phyloP scores from a whole-genome alignment of 2,797 vertebrate species.

The Premnoplex brunnescens region DNA sequence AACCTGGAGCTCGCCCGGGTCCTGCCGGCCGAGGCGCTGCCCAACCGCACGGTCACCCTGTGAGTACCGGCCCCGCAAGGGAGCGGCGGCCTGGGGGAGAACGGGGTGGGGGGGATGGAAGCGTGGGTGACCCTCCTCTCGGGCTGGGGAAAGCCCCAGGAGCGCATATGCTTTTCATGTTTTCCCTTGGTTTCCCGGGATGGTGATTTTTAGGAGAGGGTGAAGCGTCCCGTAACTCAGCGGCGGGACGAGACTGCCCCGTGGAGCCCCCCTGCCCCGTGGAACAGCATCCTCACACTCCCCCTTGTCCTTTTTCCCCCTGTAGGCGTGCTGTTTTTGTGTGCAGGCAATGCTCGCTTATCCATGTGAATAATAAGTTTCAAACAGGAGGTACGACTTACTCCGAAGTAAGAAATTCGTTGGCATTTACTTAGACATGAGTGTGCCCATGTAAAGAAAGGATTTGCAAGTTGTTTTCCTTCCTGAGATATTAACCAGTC shows the following conservation, averaged over 20 bases:
- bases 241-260: neutral
- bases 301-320: neutral
- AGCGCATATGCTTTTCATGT: neutral
- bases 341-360: neutral
- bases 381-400: conserved; percentile 13
- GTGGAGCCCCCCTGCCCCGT: too few relatives aligned
- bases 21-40: conserved; percentile 82
- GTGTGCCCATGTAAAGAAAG: neutral
- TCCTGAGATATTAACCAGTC: neutral
- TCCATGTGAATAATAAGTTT: conserved; percentile 21
- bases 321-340: neutral
- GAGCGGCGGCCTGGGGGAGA: neutral
- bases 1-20: conserved; percentile 89
- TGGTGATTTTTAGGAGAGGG: neutral
- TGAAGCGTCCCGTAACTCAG: neutral
- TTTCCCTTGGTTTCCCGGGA: neutral
- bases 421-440: neutral
- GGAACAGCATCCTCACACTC: neutral
- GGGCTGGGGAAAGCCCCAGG: neutral
- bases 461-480: neutral
- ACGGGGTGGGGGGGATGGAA: neutral
- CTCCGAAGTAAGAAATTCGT: neutral
- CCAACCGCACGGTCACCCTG: conserved; percentile 92
- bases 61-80: conserved; percentile 79
- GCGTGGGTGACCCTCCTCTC: rapidly evolving